Conservation (phyloP, 37 sponge, comb jelly and placozoan genomes). For the Crambe crambe region DNA sequence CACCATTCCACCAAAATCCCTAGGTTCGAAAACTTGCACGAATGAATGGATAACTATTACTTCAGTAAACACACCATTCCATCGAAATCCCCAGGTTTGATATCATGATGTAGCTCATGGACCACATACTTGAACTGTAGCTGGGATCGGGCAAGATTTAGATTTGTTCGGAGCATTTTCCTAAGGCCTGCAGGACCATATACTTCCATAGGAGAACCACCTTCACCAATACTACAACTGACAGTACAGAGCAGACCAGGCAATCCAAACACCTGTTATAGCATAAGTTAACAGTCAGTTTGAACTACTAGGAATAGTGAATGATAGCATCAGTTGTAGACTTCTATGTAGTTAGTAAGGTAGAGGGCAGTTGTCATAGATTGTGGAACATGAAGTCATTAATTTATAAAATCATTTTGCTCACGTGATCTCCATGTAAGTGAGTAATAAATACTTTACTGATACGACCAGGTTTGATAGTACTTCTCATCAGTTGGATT, state of each 20-base stretch:
- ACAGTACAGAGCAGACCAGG: constrained; percentile 91
- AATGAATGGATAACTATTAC: too few relatives aligned
- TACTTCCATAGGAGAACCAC: constrained; percentile 59
- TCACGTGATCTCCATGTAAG: constrained; percentile 94
- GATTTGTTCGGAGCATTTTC: constrained; percentile 61
- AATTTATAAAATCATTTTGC: not conserved
- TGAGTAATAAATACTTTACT: constrained; percentile 90
- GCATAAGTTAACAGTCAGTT: too few relatives aligned
- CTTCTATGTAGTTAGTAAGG: too few relatives aligned
- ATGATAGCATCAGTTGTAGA: too few relatives aligned
- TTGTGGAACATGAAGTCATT: not conserved
- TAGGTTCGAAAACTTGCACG: too few relatives aligned
- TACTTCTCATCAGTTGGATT: constrained; percentile 85
- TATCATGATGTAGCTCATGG: constrained; percentile 73
- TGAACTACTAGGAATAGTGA: too few relatives aligned
- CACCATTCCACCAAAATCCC: too few relatives aligned
- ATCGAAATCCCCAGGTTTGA: constrained; percentile 47
- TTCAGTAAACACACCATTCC: constrained; percentile 59
- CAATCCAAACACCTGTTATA: constrained; percentile 87
- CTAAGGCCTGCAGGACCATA: constrained; percentile 91
- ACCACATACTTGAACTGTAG: constrained; percentile 69
- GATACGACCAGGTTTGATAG: constrained; percentile 72
- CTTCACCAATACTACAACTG: constrained; percentile 45
- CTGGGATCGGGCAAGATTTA: constrained; percentile 79
- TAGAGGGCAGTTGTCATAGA: too few relatives aligned